Base-by-base conservation (phyloP, 2,888 invertebrate genomes). In the Halictus quadricinctus region DNA sequence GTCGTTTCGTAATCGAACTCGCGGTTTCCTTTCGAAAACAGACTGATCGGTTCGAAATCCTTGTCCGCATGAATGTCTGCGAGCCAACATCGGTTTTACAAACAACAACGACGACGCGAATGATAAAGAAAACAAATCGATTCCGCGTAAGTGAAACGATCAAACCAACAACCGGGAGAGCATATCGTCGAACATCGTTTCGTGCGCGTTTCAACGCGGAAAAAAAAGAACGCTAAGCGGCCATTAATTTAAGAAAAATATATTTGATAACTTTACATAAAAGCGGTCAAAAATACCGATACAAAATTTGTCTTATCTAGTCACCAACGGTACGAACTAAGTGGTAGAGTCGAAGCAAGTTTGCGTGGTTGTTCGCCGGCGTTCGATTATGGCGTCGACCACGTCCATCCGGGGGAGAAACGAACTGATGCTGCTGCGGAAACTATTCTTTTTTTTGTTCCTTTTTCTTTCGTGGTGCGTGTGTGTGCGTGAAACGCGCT, bases 301-400 rank as follows among this genome's bases (percentile, higher is more conserved):
- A 46, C 64, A 76, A 66, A 76, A 76, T 41, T 58, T 41, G 18
- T 25, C 74, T 69, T 41, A n/a, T 54, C 73, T 74, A 74, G 29
- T 36, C 41, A 13, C 41, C 25, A 21, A 54, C 41, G 48, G 41
- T 41, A 58, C 41, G n/a, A 43, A 74, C 74, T n/a, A 74, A 41
- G 15, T 5, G 36, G 36, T 36, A 25, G n/a, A 41, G 74, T n/a
- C 15, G 15, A 74, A 74, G 41, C n/a, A 36, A 36, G 41, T 54
- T 18, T 29, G 64, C 64, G 29, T 64, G 64, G 64, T 64, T 64
- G 66, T 36, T 41, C 66, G 66, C 21, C 66, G 21, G 66, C 66
- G 66, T 69, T 69, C 69, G 64, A 64, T 64, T 18, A 3, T 64
- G 64, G 15, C 64, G 64, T 64, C 64, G 64, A 36, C 64, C 18